Conservation (phyloP, 37 sponge, comb jelly and placozoan genomes). For the Petrosia ficiformis region DNA sequence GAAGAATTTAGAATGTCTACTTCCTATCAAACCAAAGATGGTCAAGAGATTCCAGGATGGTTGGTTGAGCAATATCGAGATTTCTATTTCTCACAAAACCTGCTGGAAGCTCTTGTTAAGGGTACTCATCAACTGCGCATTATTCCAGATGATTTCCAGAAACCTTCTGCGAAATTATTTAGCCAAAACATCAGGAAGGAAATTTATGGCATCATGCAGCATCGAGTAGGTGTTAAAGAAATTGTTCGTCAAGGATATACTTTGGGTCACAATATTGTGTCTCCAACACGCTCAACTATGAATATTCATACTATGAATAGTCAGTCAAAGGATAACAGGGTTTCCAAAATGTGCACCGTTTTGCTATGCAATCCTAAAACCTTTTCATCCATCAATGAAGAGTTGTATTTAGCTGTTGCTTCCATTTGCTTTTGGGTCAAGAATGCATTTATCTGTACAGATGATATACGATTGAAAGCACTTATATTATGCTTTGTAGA, state of each 20-base stretch:
- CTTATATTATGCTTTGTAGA: conserved; percentile 29
- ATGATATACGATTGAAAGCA: conserved; percentile 16
- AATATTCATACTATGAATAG: neutral
- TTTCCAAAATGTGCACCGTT: neutral
- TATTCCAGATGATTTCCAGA: conserved; percentile 14
- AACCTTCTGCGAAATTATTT: neutral
- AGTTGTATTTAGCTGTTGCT: conserved; percentile 27
- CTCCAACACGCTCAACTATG: neutral
- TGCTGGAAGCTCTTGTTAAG: conserved; percentile 10
- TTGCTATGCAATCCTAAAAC: neutral
- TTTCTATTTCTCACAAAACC: neutral
- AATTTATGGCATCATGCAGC: conserved; percentile 15
- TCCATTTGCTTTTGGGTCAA: conserved; percentile 26
- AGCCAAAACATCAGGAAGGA: conserved; percentile 16
- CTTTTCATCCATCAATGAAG: neutral
- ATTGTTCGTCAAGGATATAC: conserved; percentile 5
- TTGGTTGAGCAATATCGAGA: neutral
- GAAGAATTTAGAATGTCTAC: neutral
- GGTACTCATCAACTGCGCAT: conserved; percentile 7
- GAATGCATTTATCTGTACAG: neutral
- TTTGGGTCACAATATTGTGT: neutral
- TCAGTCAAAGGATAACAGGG: neutral
- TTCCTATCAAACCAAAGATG: neutral
- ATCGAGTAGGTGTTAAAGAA: conserved; percentile 9
- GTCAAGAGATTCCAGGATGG: neutral